Evolutionary conservation across 2,797 vertebrate species (phyloP).

Genomic region (Oreonectes daqikongensis): DNA sequence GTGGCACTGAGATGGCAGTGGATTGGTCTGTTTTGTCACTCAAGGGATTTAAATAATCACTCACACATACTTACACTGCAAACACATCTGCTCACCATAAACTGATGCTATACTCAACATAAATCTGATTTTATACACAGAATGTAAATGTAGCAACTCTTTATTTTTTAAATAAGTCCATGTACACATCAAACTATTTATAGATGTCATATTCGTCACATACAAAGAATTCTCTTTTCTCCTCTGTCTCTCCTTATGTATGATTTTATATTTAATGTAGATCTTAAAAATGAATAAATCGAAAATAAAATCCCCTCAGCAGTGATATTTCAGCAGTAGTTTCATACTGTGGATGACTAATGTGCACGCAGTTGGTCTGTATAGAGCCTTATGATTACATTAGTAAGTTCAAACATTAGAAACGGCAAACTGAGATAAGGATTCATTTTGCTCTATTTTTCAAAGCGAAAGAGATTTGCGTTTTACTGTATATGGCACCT

Average conservation of each 20-base stretch:
- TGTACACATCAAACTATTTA: background rate
- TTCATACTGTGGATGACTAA: constrained; percentile 49
- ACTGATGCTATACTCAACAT: background rate
- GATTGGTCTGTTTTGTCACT: constrained; percentile 46
- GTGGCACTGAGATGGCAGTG: constrained; percentile 40
- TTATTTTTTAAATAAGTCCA: background rate
- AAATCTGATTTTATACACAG: background rate
- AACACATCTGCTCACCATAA: constrained; percentile 20
- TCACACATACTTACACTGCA: constrained; percentile 38
- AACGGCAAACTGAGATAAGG: constrained; percentile 5
- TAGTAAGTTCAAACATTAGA: constrained; percentile 33
- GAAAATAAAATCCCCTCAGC: constrained; percentile 34
- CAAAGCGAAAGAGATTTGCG: constrained; percentile 10
- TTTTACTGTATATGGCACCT: background rate
- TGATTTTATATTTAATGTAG: constrained; percentile 18
- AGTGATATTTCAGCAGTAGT: constrained; percentile 29
- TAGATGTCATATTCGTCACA: background rate
- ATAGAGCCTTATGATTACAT: constrained; percentile 29
- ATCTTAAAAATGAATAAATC: background rate
- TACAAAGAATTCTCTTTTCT: background rate
- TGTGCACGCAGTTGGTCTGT: constrained; percentile 24
- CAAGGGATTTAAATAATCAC: constrained; percentile 52
- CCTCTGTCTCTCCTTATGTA: background rate
- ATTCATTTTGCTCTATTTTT: constrained; percentile 8
- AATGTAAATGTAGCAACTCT: background rate